A percentile compares a stretch with the other conserved stretches of the same genome.
phyloP scores from a whole-genome alignment of 2,797 vertebrate species.

The Cetoscarus ocellatus region DNA sequence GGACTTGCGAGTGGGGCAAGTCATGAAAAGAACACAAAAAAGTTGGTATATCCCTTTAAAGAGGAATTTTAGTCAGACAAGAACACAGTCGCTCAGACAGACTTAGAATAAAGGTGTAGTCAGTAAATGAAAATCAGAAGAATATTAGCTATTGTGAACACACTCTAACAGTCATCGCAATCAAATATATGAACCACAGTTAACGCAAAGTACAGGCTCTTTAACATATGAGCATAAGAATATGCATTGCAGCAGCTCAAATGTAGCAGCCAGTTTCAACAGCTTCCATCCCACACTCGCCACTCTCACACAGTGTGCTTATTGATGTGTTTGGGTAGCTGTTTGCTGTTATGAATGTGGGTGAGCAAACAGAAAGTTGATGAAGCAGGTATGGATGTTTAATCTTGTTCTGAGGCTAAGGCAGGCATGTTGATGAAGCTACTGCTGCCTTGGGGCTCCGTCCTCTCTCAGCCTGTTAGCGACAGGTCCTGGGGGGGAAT shows the following conservation, averaged over 20 bases:
- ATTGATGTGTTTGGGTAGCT: constrained; percentile 32
- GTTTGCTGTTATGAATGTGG: constrained; percentile 18
- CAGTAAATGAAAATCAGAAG: not conserved
- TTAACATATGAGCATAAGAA: not conserved
- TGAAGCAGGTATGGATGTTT: constrained; percentile 27
- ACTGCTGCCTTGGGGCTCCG: constrained; percentile 41
- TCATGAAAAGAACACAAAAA: no score
- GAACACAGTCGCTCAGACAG: no score
- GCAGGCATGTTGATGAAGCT: constrained; percentile 56
- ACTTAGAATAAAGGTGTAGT: no score
- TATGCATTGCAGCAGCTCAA: constrained; percentile 6
- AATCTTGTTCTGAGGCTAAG: constrained; percentile 26
- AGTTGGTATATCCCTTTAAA: no score
- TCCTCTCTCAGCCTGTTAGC: constrained; percentile 56
- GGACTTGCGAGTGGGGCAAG: no score
- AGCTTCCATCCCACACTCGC: constrained; percentile 3
- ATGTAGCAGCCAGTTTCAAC: constrained; percentile 7
- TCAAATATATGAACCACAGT: no score
- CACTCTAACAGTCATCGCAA: no score
- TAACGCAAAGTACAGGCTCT: no score
- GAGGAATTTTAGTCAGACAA: no score
- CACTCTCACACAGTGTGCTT: constrained; percentile 6
- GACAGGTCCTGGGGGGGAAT: constrained; percentile 43
- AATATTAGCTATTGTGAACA: not conserved
- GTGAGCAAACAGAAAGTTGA: constrained; percentile 13